Evolutionary conservation across 2,113 vertebrate genomes (phyloP).

Genomic region (Potamarius usumacintae): DNA sequence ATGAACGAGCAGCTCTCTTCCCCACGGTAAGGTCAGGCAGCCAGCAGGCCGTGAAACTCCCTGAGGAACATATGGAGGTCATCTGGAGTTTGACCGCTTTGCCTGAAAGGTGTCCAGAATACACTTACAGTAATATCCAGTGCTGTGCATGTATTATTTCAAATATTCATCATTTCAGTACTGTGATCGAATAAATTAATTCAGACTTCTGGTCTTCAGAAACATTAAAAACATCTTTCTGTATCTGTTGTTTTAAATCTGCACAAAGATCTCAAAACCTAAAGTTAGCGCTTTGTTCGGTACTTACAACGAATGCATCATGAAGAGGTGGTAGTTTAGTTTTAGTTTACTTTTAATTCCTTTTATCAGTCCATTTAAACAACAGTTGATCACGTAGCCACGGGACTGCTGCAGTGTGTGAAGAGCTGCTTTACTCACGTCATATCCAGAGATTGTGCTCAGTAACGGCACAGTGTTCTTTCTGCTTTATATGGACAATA

Average conservation of each 20-base stretch:
- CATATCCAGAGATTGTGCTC: not conserved
- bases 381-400: not conserved
- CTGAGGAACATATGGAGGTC: not conserved
- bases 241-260: too few relatives aligned
- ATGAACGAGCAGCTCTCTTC: not conserved
- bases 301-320: too few relatives aligned
- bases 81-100: not conserved
- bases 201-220: not conserved
- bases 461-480: not conserved
- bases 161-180: not conserved
- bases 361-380: not conserved
- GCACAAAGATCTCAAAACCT: too few relatives aligned
- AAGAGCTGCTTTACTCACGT: not conserved
- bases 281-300: too few relatives aligned
- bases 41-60: not conserved
- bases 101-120: not conserved
- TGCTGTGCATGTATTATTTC: not conserved
- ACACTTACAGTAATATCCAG: not conserved
- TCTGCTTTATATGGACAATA: not conserved
- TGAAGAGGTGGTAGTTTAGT: too few relatives aligned
- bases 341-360: not conserved
- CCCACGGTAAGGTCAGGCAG: slow-evolving; percentile 10
- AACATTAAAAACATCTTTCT: too few relatives aligned
- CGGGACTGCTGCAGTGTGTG: not conserved
- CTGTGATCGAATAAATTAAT: not conserved